Conservation (phyloP, 2,888 invertebrate genomes). For the Hybos culiciformis region DNA sequence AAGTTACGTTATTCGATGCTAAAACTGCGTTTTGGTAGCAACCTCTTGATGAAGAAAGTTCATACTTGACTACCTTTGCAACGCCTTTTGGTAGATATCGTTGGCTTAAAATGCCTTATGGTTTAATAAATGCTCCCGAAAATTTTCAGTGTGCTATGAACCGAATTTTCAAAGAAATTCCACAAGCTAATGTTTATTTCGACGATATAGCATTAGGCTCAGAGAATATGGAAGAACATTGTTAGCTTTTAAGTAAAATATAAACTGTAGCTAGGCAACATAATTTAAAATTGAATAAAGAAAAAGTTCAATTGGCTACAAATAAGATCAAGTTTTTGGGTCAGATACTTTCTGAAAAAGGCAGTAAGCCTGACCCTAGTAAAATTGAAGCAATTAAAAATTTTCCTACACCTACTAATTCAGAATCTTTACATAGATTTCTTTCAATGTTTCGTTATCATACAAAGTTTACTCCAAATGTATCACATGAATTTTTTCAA, state of each 20-base stretch:
- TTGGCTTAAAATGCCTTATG: slow-evolving; percentile 8
- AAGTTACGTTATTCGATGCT: slow-evolving; percentile 13
- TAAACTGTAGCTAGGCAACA: slow-evolving; percentile 8
- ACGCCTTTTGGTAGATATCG: slow-evolving; percentile 11
- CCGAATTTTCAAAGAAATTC: not conserved
- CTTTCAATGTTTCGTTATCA: not conserved
- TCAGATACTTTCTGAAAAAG: not conserved
- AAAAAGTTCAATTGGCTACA: not conserved
- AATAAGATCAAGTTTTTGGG: not conserved
- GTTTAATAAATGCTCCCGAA: not conserved
- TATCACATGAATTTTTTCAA: too few species aligned
- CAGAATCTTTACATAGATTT: not conserved
- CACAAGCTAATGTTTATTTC: not conserved
- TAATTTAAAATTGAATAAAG: not conserved
- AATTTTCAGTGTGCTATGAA: not conserved
- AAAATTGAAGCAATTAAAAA: not conserved
- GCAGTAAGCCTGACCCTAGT: not conserved
- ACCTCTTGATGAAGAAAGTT: slow-evolving; percentile 20
- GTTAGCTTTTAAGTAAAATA: slow-evolving; percentile 4
- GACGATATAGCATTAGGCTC: not conserved
- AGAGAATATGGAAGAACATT: not conserved
- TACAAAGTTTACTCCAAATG: not conserved
- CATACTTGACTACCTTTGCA: slow-evolving; percentile 22
- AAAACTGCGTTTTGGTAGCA: slow-evolving; percentile 15
- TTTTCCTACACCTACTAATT: not conserved